Conservation (phyloP, 2,113 vertebrate species). For the Ceyx margarethae region DNA sequence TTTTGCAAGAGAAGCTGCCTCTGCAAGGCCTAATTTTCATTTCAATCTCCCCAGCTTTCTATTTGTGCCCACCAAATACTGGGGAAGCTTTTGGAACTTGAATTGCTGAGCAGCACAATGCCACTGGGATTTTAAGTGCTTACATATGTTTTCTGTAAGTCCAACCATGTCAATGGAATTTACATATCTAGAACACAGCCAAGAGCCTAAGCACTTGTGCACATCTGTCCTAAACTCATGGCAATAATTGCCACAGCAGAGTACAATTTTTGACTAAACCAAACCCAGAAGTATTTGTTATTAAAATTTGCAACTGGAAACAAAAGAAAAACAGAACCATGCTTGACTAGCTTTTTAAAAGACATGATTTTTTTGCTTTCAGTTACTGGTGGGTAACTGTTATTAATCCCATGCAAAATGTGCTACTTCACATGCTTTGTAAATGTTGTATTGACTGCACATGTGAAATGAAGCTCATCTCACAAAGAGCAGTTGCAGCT, state of each 20-base stretch:
- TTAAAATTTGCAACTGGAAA: neutral
- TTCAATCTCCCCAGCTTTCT: neutral
- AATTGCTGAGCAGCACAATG: neutral
- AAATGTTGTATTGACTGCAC: neutral
- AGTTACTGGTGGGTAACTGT: neutral
- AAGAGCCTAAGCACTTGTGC: neutral
- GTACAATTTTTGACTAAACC: neutral
- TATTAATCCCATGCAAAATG: neutral
- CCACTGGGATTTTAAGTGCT: neutral
- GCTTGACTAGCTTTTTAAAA: neutral
- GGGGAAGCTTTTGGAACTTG: neutral
- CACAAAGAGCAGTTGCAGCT: neutral
- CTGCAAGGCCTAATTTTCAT: neutral
- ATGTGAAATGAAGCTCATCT: neutral
- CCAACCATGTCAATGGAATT: neutral
- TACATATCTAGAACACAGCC: neutral
- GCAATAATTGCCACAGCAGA: neutral
- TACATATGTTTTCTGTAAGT: neutral
- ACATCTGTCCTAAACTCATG: neutral
- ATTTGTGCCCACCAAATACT: neutral
- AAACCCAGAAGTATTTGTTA: neutral
- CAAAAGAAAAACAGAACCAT: neutral
- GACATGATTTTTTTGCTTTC: neutral
- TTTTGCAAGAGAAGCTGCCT: neutral
- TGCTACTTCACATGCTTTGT: neutral